A percentile compares a stretch with the other conserved stretches of the same genome.
phyloP scores from a whole-genome alignment of 2,113 vertebrate species.

The Ailuropoda melanoleuca region DNA sequence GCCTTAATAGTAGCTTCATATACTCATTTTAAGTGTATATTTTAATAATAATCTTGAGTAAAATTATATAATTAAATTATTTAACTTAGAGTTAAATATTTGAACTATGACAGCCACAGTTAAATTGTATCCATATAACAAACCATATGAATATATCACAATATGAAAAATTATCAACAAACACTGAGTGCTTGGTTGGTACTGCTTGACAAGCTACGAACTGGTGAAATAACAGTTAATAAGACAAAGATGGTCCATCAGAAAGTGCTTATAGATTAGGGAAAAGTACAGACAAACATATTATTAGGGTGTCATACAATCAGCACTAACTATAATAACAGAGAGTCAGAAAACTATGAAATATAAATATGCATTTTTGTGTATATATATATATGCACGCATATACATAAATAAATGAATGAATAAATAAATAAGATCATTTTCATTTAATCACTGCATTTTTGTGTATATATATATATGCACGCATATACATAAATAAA shows the following conservation, averaged over 20 bases:
- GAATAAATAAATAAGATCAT: background rate
- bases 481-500: background rate
- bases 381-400: too few species aligned
- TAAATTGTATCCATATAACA: background rate
- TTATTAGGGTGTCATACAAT: background rate
- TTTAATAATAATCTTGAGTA: background rate
- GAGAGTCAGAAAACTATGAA: background rate
- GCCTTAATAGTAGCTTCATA: background rate
- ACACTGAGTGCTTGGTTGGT: background rate
- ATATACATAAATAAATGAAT: background rate
- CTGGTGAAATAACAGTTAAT: background rate
- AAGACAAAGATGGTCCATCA: background rate
- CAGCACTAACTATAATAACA: background rate
- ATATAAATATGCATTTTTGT: background rate
- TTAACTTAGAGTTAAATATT: background rate
- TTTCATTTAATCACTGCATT: background rate
- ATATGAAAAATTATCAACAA: background rate
- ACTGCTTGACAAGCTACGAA: background rate
- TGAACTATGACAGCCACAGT: background rate
- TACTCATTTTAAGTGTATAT: background rate
- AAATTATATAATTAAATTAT: background rate
- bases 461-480: background rate
- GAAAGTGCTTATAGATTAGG: background rate
- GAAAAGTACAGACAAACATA: background rate
- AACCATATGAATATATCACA: background rate